Evolutionary conservation across 2,888 invertebrate genomes (phyloP).

Genomic region (Chouioia cunea): DNA sequence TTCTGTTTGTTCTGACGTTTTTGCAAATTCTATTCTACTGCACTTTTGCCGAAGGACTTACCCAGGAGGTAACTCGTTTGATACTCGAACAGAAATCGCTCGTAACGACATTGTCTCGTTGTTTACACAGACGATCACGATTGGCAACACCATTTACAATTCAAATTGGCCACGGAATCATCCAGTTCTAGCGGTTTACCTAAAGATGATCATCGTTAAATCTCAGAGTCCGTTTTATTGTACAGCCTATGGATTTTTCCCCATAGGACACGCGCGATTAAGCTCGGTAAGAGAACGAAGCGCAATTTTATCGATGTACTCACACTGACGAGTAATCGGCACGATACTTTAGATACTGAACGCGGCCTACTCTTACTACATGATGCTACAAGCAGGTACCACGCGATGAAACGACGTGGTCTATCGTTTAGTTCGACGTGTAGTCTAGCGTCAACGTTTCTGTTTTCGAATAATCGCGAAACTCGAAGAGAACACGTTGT

Average conservation of each 20-base stretch:
- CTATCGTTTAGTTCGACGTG: no score
- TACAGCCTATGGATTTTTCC: neutral
- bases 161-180: conserved; percentile 4
- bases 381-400: no score
- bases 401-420: no score
- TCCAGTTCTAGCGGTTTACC: neutral
- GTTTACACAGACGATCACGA: neutral
- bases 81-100: neutral
- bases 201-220: neutral
- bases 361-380: no score
- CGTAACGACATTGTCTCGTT: no score
- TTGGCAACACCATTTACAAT: neutral
- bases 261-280: neutral
- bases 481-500: no score
- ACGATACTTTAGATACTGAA: neutral
- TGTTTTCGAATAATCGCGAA: no score
- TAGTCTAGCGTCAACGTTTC: no score
- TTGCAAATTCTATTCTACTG: conserved; percentile 17
- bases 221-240: conserved; percentile 8
- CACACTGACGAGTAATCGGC: no score
- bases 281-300: neutral
- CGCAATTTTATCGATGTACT: no score
- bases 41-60: conserved; percentile 6
- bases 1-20: neutral
- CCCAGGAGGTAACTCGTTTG: conserved; percentile 1